A percentile compares a stretch with the other conserved stretches of the same genome.
These are phyloP conservation scores for Periparus ater DNA, from an alignment of 2,797 vertebrate species.

Conservation along the genomic window DNA sequence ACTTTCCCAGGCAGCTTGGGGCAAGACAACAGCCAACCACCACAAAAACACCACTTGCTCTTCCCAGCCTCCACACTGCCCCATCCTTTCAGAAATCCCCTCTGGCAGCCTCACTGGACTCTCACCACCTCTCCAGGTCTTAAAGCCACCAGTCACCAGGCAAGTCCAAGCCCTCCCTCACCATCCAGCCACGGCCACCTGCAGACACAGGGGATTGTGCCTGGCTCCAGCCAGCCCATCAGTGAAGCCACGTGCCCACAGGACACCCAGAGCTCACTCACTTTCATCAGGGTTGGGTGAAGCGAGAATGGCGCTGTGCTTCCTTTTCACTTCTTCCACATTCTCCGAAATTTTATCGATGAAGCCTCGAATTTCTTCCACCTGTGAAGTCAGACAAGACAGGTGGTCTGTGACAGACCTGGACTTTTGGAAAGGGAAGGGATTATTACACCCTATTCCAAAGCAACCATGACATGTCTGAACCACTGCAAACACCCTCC, in stretches of 20 bases:
- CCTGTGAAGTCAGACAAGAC: conserved; percentile 72
- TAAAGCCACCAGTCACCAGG: background rate
- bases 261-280: conserved; percentile 56
- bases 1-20: background rate
- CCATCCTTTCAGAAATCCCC: background rate
- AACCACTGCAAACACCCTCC: background rate
- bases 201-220: background rate
- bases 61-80: background rate
- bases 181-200: background rate
- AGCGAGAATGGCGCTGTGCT: conserved; percentile 93
- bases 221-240: background rate
- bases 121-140: background rate
- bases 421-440: background rate
- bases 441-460: background rate
- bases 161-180: background rate
- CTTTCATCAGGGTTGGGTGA: conserved; percentile 91
- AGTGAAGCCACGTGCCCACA: rapidly evolving
- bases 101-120: background rate
- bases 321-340: conserved; percentile 95
- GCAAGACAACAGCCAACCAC: background rate
- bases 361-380: conserved; percentile 93
- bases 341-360: conserved; percentile 93
- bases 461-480: background rate
- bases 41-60: background rate
- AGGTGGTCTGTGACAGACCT: background rate